Evolutionary conservation across 2,888 invertebrate genomes (phyloP).

Genomic region (Schizaphis graminum): DNA sequence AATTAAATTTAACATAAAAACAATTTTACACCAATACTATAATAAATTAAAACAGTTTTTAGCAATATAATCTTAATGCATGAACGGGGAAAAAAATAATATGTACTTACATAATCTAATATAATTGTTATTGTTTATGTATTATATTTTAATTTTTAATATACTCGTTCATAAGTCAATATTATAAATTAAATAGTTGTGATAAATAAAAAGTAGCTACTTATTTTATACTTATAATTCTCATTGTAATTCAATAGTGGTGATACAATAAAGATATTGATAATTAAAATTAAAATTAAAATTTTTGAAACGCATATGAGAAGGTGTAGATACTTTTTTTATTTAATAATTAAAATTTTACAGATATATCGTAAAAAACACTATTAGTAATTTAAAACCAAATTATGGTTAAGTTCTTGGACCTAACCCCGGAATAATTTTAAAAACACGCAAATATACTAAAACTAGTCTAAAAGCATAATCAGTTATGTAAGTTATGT

Average conservation of each 20-base stretch:
- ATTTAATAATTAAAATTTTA: background rate
- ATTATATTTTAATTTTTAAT: background rate
- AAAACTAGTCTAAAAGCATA: too few species aligned
- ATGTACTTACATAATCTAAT: too few species aligned
- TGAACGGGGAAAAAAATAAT: too few species aligned
- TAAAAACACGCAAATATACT: constrained; percentile 25
- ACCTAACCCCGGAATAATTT: constrained; percentile 38
- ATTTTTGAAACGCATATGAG: background rate
- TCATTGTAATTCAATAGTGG: background rate
- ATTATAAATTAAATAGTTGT: background rate
- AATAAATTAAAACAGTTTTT: too few species aligned
- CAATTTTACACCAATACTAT: too few species aligned
- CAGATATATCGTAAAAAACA: background rate
- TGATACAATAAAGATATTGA: background rate
- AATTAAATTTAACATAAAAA: too few species aligned
- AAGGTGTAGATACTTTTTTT: background rate
- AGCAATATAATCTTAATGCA: too few species aligned
- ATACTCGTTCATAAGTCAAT: background rate
- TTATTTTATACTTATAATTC: background rate
- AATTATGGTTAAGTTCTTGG: constrained; percentile 27
- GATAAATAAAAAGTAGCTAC: background rate
- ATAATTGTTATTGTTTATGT: too few species aligned
- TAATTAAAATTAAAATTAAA: background rate
- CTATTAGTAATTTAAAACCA: constrained; percentile 25
- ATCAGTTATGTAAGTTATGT: background rate